Conservation (phyloP, 2,113 vertebrate genomes). For the Connochaetes taurinus region DNA sequence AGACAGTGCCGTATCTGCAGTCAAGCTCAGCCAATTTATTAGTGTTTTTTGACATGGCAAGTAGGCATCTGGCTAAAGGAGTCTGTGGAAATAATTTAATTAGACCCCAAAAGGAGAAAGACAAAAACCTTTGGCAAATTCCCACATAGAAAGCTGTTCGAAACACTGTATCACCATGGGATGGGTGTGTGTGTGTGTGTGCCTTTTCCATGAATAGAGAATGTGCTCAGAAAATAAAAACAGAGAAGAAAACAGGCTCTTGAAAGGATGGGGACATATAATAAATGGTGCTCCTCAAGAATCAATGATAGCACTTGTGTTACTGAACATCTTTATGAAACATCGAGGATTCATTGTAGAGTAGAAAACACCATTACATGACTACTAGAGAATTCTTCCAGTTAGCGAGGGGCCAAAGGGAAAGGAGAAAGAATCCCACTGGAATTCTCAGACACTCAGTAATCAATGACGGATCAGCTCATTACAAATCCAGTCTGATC, state of each 20-base stretch:
- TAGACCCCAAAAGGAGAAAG: background rate
- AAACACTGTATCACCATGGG: background rate
- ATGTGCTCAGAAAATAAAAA: background rate
- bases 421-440: background rate
- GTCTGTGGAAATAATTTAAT: slow-evolving; percentile 50
- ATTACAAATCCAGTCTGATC: slow-evolving; percentile 14
- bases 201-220: background rate
- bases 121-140: slow-evolving; percentile 32
- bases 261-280: background rate
- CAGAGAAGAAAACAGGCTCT: background rate
- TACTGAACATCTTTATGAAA: background rate
- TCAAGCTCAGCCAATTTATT: background rate
- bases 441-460: background rate
- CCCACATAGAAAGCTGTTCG: slow-evolving; percentile 4
- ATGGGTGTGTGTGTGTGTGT: background rate
- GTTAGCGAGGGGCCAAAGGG: background rate
- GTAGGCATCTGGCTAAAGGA: background rate
- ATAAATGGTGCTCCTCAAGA: background rate
- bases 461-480: background rate
- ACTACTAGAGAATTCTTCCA: background rate
- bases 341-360: background rate
- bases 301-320: background rate
- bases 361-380: background rate
- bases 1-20: background rate
- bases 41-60: background rate